Evolutionary conservation across 2,888 invertebrate species (phyloP).

Genomic region (Portevinia maculata): DNA sequence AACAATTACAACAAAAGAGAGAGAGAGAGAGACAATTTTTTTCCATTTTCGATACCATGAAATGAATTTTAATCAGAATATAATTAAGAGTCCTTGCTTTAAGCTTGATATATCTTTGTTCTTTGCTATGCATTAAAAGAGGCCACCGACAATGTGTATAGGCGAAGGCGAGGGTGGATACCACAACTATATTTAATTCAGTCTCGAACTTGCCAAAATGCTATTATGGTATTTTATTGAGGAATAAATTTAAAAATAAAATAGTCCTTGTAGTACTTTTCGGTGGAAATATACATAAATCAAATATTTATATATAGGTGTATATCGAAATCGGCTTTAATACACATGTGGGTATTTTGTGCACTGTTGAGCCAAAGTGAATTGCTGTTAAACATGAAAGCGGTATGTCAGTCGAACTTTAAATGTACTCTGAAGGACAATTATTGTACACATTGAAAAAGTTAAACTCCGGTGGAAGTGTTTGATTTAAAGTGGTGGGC

Average conservation of each 20-base stretch:
- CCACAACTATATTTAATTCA: conserved; percentile 41
- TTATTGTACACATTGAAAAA: too few species aligned
- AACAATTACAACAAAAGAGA: background rate
- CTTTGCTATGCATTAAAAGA: background rate
- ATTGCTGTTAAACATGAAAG: too few species aligned
- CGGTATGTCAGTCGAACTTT: too few species aligned
- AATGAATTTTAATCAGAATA: conserved; percentile 82
- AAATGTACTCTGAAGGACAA: too few species aligned
- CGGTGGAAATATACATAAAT: conserved; percentile 12
- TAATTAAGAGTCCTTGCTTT: conserved; percentile 47
- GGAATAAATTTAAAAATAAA: conserved; percentile 30
- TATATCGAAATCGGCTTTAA: background rate
- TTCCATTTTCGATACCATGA: conserved; percentile 48
- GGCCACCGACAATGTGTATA: background rate
- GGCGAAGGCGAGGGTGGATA: background rate
- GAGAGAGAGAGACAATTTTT: conserved; percentile 18
- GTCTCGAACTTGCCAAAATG: conserved; percentile 34
- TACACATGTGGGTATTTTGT: too few species aligned
- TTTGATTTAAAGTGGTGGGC: too few species aligned
- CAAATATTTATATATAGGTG: background rate
- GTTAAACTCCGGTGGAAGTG: too few species aligned
- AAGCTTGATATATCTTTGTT: background rate
- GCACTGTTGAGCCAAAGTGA: too few species aligned
- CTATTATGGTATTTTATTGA: conserved; percentile 38
- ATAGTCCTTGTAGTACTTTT: conserved; percentile 8